Evolutionary conservation across 2,113 vertebrate species (phyloP).

Genomic region (Hirundichthys speculiger): DNA sequence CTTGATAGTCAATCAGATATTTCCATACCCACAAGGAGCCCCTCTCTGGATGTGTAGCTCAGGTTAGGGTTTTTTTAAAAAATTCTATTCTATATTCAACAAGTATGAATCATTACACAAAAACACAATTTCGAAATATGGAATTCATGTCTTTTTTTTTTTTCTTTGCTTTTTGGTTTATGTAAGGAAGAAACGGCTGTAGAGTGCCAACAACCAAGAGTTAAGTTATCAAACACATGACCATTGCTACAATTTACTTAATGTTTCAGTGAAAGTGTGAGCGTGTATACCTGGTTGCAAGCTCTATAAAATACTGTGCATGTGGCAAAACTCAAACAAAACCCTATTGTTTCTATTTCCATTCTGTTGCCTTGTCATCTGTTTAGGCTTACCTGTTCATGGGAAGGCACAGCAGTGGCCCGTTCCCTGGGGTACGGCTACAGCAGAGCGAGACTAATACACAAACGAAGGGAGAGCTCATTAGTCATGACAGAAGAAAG

Average conservation of each 20-base stretch:
- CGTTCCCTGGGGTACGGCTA: conserved; percentile 70
- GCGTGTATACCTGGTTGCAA: conserved; percentile 9
- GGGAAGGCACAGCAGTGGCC: conserved; percentile 64
- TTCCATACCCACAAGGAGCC: conserved; percentile 34
- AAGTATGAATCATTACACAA: too few relatives aligned
- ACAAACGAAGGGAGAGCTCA: conserved; percentile 75
- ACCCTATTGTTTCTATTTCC: conserved; percentile 65
- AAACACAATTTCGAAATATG: too few relatives aligned
- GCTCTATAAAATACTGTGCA: conserved; percentile 1
- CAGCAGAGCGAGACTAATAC: conserved; percentile 76
- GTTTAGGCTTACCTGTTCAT: conserved; percentile 73
- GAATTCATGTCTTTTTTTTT: background rate
- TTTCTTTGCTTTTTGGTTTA: background rate
- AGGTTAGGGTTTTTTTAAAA: conserved; percentile 5
- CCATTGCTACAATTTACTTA: conserved; percentile 1
- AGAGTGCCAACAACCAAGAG: background rate
- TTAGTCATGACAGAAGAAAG: conserved; percentile 78
- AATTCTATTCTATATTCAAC: too few relatives aligned
- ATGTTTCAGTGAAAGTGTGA: conserved; percentile 10
- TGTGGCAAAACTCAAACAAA: conserved; percentile 50
- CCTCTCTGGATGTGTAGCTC: conserved; percentile 15
- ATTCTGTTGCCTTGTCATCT: conserved; percentile 62
- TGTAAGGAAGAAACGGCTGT: background rate
- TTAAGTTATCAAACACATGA: background rate
- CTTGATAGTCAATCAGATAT: conserved; percentile 40